Evolutionary conservation across 2,797 vertebrate genomes (phyloP).

Genomic region (Zenarchopterus dispar): DNA sequence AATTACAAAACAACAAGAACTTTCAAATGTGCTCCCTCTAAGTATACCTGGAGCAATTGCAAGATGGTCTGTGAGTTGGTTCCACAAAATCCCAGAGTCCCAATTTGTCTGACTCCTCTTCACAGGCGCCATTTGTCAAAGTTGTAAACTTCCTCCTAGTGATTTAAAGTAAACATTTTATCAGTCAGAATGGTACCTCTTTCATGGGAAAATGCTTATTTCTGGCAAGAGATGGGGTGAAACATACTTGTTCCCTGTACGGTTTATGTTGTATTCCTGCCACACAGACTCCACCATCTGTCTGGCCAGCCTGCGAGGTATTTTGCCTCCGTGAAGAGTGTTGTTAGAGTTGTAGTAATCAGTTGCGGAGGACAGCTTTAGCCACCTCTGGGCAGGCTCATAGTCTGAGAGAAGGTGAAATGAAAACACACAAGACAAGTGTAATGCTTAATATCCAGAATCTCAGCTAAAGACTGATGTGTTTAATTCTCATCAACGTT

Average conservation of each 20-base stretch:
- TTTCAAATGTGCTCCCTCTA: background rate
- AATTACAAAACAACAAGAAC: background rate
- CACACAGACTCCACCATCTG: slow-evolving; percentile 95
- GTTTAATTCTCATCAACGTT: background rate
- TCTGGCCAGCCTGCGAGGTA: slow-evolving; percentile 91
- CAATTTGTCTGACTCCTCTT: slow-evolving; percentile 90
- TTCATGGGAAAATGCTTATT: background rate
- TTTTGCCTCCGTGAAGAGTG: slow-evolving; percentile 92
- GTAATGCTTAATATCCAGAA: background rate
- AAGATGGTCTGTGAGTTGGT: slow-evolving; percentile 89
- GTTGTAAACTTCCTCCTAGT: slow-evolving; percentile 93
- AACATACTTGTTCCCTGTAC: slow-evolving; percentile 92
- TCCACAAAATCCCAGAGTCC: slow-evolving; percentile 97
- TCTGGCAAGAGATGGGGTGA: background rate
- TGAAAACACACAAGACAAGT: background rate
- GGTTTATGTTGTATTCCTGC: slow-evolving; percentile 96
- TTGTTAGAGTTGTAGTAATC: slow-evolving; percentile 90
- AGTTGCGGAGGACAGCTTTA: slow-evolving; percentile 89
- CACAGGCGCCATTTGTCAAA: slow-evolving; percentile 89
- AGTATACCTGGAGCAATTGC: slow-evolving; percentile 91
- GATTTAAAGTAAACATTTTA: slow-evolving; percentile 9
- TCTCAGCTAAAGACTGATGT: background rate
- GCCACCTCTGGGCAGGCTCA: slow-evolving; percentile 92
- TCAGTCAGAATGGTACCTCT: background rate
- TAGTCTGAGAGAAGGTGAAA: slow-evolving; percentile 75